A percentile compares a stretch with the other conserved stretches of the same genome.
Conservation (phyloP, 1,140 invertebrate genomes). For the Choristoneura fumiferana region DNA sequence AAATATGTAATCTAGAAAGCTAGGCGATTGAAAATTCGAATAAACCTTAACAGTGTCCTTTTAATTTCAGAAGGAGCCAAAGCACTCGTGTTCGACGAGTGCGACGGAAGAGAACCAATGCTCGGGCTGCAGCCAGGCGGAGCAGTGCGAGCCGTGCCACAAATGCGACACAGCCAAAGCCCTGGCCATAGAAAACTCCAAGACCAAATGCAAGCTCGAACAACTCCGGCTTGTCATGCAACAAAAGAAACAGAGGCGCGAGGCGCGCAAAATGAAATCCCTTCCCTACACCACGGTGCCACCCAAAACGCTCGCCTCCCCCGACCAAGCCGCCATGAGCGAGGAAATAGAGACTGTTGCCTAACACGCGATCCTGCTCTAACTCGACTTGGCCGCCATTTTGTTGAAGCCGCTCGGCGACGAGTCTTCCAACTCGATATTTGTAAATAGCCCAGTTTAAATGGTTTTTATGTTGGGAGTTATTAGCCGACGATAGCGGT, state of each 20-base stretch:
- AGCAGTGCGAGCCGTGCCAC: slow-evolving; percentile 54
- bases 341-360: slow-evolving; percentile 74
- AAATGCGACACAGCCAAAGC: slow-evolving; percentile 72
- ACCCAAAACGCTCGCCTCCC: slow-evolving; percentile 38
- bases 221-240: slow-evolving; percentile 92
- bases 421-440: slow-evolving; percentile 8
- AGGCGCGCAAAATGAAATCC: slow-evolving; percentile 86
- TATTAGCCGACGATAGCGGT: slow-evolving; percentile 7
- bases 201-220: slow-evolving; percentile 91
- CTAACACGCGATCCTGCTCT: slow-evolving; percentile 39
- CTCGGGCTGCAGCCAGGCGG: slow-evolving; percentile 48
- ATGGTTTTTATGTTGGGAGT: neutral
- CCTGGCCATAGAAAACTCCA: slow-evolving; percentile 84
- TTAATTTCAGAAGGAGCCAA: slow-evolving; percentile 58
- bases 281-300: slow-evolving; percentile 83
- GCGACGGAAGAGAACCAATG: slow-evolving; percentile 48
- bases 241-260: slow-evolving; percentile 88
- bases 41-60: neutral
- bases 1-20: no score
- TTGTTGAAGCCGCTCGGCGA: slow-evolving; percentile 20
- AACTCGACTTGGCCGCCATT: slow-evolving; percentile 33
- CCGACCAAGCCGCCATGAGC: slow-evolving; percentile 48
- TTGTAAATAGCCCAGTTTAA: slow-evolving; percentile 7
- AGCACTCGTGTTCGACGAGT: slow-evolving; percentile 42
- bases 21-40: no score